phyloP scores from a whole-genome alignment of 1,140 invertebrate genomes.

The Caerostris darwini region DNA sequence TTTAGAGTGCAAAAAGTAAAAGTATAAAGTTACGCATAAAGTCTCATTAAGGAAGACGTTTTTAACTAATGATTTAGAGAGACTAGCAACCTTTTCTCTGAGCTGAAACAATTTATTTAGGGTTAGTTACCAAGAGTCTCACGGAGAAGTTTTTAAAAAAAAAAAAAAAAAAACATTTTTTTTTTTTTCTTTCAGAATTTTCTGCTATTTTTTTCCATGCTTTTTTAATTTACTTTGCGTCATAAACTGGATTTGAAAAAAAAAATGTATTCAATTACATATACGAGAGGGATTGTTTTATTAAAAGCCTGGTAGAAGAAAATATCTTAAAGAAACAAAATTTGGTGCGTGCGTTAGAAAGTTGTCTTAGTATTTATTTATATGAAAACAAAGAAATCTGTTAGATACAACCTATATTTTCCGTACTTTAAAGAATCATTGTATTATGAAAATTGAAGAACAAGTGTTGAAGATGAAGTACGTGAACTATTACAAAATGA shows the following conservation, averaged over 20 bases:
- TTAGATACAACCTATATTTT: no score
- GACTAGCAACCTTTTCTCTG: background rate
- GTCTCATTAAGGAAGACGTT: constrained; percentile 48
- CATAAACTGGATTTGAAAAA: constrained; percentile 24
- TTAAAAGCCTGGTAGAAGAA: no score
- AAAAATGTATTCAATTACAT: background rate
- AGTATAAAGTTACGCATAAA: constrained; percentile 44
- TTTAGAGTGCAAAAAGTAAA: constrained; percentile 14
- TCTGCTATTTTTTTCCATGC: background rate
- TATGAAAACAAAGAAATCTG: no score
- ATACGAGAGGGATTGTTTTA: background rate
- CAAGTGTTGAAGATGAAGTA: no score
- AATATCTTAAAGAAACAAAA: no score
- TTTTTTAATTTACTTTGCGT: constrained; percentile 15
- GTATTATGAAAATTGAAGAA: no score
- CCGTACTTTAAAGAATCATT: no score
- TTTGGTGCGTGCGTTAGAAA: no score
- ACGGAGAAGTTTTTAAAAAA: background rate
- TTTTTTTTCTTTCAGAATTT: background rate
- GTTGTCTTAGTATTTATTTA: no score
- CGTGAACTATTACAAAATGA: no score
- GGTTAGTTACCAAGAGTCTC: constrained; percentile 20
- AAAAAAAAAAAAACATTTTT: background rate
- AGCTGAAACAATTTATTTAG: constrained; percentile 21
- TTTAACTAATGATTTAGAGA: constrained; percentile 34